A percentile compares a stretch with the other conserved stretches of the same genome.
Conservation (phyloP, 53 echinoderm and acorn worm species). For the Actinopyga echinites region DNA sequence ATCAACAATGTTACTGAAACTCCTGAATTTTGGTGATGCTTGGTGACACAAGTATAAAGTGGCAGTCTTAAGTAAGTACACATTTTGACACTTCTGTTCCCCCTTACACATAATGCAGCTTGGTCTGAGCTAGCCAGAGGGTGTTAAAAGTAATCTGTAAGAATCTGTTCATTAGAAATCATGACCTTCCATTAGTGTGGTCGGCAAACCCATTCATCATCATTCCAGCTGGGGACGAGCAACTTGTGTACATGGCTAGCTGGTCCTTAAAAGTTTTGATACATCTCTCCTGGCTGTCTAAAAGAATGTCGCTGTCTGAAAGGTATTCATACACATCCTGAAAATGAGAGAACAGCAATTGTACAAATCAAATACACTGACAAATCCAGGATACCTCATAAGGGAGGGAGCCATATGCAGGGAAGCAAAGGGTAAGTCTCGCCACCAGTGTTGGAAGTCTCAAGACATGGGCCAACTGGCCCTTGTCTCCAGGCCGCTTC, state of each 20-base stretch:
- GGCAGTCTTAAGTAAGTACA: too few species aligned
- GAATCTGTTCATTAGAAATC: neutral
- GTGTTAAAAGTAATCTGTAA: neutral
- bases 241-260: conserved; percentile 64
- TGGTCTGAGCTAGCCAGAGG: too few species aligned
- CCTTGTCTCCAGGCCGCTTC: too few species aligned
- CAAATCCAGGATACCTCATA: neutral
- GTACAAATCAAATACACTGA: neutral
- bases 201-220: neutral
- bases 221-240: conserved; percentile 46
- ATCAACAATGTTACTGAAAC: too few species aligned
- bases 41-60: too few species aligned
- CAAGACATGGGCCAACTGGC: too few species aligned
- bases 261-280: conserved; percentile 90
- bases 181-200: neutral
- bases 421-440: too few species aligned
- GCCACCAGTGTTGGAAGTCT: too few species aligned
- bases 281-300: conserved; percentile 72
- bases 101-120: too few species aligned
- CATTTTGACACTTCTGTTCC: too few species aligned
- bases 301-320: conserved; percentile 51
- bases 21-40: too few species aligned
- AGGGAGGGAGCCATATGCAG: too few species aligned
- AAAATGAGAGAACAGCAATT: neutral
- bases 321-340: conserved; percentile 76